phyloP scores from a whole-genome alignment of 2,797 vertebrate genomes.

The Sphenodon punctatus region DNA sequence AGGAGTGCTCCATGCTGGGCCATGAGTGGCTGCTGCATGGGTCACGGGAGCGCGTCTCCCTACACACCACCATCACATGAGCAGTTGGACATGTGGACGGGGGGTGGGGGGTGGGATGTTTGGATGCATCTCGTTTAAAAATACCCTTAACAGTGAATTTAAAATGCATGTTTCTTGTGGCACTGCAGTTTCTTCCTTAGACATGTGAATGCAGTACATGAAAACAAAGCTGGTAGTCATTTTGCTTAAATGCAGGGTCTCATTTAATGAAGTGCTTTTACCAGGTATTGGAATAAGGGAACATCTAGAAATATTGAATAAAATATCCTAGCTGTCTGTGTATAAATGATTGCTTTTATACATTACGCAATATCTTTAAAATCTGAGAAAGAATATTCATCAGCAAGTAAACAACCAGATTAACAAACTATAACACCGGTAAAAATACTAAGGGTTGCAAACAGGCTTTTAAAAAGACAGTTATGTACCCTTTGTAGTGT shows the following conservation, averaged over 20 bases:
- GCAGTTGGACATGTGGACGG: too few relatives aligned
- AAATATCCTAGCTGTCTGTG: neutral
- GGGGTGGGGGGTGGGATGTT: too few relatives aligned
- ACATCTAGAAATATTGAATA: neutral
- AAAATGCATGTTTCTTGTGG: neutral
- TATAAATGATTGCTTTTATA: neutral
- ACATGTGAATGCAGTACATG: neutral
- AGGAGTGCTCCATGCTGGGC: too few relatives aligned
- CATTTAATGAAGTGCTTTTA: neutral
- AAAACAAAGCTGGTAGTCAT: neutral
- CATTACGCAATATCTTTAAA: neutral
- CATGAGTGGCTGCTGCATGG: too few relatives aligned
- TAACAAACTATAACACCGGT: neutral
- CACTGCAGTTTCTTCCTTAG: neutral
- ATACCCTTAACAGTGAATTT: too few relatives aligned
- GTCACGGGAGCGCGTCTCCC: too few relatives aligned
- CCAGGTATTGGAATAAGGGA: neutral
- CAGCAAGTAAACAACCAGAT: neutral
- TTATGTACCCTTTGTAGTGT: neutral
- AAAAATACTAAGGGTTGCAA: slow-evolving; percentile 10
- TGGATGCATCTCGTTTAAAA: too few relatives aligned
- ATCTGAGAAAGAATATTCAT: neutral
- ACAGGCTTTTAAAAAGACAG: slow-evolving; percentile 2
- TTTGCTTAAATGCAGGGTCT: neutral
- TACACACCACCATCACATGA: too few relatives aligned